Evolutionary conservation across 2,888 invertebrate genomes (phyloP).

Genomic region (Alviniconcha strummeri): DNA sequence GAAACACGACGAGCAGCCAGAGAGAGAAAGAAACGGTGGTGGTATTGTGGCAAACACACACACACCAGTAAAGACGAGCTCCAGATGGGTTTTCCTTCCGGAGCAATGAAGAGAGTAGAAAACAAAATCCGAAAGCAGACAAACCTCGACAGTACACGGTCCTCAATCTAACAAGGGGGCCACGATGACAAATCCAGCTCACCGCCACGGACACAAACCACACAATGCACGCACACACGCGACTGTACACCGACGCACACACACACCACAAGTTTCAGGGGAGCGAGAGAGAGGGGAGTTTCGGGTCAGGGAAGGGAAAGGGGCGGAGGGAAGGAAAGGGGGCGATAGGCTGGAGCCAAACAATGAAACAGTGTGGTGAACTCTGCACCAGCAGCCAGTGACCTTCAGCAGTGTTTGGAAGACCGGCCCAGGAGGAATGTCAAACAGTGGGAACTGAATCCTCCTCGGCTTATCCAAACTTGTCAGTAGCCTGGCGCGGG

Average conservation of each 20-base stretch:
- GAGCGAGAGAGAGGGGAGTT: conserved; percentile 6
- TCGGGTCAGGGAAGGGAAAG: background rate
- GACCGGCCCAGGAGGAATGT: conserved; percentile 49
- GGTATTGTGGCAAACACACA: background rate
- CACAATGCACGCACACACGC: conserved; percentile 13
- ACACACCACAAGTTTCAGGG: conserved; percentile 7
- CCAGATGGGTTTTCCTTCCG: too few relatives aligned
- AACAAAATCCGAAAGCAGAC: too few relatives aligned
- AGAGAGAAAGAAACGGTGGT: background rate
- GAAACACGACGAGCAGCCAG: background rate
- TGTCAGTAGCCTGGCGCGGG: conserved; percentile 45
- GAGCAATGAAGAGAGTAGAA: too few relatives aligned
- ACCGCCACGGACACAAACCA: background rate
- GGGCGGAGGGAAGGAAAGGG: background rate
- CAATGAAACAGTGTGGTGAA: conserved; percentile 42
- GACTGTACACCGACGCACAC: conserved; percentile 18
- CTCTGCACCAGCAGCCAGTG: conserved; percentile 40
- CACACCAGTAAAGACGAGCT: background rate
- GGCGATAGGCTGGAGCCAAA: conserved; percentile 26
- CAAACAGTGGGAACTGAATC: conserved; percentile 50
- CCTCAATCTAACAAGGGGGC: background rate
- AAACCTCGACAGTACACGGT: too few relatives aligned
- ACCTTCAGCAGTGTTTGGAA: conserved; percentile 48
- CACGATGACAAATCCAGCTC: conserved; percentile 25
- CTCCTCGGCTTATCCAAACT: conserved; percentile 46